phyloP scores from a whole-genome alignment of 2,797 vertebrate species.

The Mormyrus proboscirostris region DNA sequence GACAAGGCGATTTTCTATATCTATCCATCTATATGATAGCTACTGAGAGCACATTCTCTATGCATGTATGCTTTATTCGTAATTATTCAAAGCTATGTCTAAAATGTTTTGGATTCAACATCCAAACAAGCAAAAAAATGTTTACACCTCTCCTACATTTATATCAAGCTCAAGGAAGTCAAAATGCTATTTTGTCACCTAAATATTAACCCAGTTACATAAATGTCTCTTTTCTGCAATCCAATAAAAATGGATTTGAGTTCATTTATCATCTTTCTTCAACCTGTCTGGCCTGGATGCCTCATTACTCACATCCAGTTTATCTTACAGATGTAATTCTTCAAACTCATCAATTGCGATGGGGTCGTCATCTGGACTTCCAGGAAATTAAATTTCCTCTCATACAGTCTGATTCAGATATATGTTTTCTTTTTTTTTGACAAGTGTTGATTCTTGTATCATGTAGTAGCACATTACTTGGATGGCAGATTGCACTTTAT shows the following conservation, averaged over 20 bases:
- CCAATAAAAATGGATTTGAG: not conserved
- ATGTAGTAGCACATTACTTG: not conserved
- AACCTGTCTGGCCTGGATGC: not conserved
- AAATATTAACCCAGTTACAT: not conserved
- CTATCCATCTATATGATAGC: not conserved
- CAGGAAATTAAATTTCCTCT: not conserved
- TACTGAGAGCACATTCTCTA: not conserved
- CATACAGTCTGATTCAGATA: not conserved
- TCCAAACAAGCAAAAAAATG: not conserved
- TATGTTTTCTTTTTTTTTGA: not conserved
- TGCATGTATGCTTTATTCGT: not conserved
- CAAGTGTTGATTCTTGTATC: not conserved
- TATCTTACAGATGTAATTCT: not conserved
- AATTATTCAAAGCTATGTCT: not conserved
- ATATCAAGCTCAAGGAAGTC: not conserved
- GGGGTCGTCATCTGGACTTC: not conserved
- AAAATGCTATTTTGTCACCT: not conserved
- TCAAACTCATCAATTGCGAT: not conserved
- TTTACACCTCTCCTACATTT: not conserved
- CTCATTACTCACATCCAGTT: not conserved
- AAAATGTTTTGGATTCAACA: not conserved
- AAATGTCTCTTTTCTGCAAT: not conserved
- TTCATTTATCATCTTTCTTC: not conserved
- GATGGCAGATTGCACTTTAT: not conserved
- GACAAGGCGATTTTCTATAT: not conserved